Evolutionary conservation across 1,140 invertebrate species (phyloP).

Genomic region (Dendroctonus valens): DNA sequence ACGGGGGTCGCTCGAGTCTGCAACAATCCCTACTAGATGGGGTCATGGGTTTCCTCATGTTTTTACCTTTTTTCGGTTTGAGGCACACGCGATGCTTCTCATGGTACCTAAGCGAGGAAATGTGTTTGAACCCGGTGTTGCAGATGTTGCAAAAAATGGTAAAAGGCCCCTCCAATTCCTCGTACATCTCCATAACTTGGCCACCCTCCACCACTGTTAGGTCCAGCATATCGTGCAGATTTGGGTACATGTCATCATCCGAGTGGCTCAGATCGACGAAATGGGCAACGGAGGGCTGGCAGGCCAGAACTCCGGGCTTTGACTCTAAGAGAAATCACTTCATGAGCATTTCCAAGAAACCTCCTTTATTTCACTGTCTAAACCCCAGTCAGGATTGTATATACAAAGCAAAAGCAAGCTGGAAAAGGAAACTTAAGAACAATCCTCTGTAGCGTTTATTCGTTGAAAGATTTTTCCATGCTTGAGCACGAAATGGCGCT

Average conservation of each 20-base stretch:
- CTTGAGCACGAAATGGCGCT: conserved; percentile 35
- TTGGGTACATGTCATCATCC: conserved; percentile 5
- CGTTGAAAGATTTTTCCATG: conserved; percentile 1
- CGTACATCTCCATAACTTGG: not conserved
- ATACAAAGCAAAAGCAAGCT: not conserved
- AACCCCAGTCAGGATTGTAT: not conserved
- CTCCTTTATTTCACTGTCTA: not conserved
- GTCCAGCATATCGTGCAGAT: conserved; percentile 10
- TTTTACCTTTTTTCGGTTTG: conserved; percentile 15
- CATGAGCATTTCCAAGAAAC: not conserved
- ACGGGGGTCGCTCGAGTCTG: not conserved
- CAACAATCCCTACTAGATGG: not conserved
- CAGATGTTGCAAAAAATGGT: conserved; percentile 16
- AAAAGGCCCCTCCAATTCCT: not conserved
- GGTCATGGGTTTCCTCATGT: not conserved
- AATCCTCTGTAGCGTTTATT: not conserved
- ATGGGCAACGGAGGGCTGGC: no score
- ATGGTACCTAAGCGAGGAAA: conserved; percentile 14
- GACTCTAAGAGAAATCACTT: not conserved
- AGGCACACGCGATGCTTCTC: conserved; percentile 12
- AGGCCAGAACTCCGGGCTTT: not conserved
- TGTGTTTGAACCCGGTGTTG: conserved; percentile 12
- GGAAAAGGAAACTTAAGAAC: not conserved
- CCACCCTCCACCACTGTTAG: conserved; percentile 5
- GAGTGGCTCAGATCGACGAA: not conserved